phyloP scores from a whole-genome alignment of 2,888 invertebrate species.

The Gonocerus acuteangulatus region DNA sequence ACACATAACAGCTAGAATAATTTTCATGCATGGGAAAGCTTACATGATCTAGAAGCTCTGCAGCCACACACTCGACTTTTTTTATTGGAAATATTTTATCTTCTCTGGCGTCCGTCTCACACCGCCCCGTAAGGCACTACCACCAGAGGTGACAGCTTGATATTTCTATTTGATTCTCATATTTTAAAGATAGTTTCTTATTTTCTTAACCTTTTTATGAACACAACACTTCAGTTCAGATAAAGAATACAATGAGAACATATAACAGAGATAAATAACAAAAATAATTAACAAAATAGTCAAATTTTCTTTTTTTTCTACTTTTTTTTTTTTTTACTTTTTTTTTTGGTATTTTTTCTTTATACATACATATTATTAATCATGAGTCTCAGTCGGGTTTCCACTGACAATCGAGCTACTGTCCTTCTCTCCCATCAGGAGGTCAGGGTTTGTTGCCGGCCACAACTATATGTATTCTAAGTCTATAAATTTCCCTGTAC shows the following conservation, averaged over 20 bases:
- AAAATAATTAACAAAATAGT: constrained; percentile 24
- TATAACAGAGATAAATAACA: constrained; percentile 19
- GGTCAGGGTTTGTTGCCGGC: constrained; percentile 22
- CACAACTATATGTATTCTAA: constrained; percentile 20
- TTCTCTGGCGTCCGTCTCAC: neutral
- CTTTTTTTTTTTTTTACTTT: constrained; percentile 21
- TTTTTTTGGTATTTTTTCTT: constrained; percentile 15
- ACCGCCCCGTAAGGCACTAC: neutral
- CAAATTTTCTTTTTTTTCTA: constrained; percentile 12
- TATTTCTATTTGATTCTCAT: neutral
- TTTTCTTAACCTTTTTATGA: neutral
- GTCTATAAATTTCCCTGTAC: constrained; percentile 6
- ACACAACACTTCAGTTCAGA: constrained; percentile 15
- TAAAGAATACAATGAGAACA: constrained; percentile 12
- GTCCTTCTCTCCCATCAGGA: constrained; percentile 21
- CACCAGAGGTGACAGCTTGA: neutral
- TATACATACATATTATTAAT: constrained; percentile 7
- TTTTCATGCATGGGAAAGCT: no score
- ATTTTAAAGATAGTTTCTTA: neutral
- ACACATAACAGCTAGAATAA: no score
- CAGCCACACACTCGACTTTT: no score
- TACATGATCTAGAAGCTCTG: no score
- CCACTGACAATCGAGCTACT: constrained; percentile 13
- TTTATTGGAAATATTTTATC: no score
- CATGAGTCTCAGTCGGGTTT: constrained; percentile 21